These are phyloP conservation scores for Rhinoderma darwinii DNA, from an alignment of 2,113 vertebrate genomes.

Conservation along the genomic window DNA sequence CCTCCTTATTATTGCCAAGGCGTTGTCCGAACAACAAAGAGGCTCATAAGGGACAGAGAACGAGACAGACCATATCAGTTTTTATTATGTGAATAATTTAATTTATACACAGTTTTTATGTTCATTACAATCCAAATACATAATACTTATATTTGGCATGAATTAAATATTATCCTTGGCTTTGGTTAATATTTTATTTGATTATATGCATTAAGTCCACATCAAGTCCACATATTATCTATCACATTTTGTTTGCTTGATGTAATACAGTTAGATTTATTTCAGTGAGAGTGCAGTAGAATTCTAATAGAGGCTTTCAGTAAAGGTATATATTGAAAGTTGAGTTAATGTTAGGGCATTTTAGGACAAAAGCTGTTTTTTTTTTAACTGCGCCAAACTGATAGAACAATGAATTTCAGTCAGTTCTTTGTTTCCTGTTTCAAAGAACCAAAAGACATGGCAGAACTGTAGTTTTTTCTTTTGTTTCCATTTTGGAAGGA, in stretches of 20 bases:
- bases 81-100: background rate
- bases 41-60: too few species aligned
- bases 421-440: too few species aligned
- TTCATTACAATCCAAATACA: slow-evolving; percentile 9
- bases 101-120: background rate
- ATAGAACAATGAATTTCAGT: too few species aligned
- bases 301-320: background rate
- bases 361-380: background rate
- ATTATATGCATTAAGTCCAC: background rate
- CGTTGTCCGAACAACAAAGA: too few species aligned
- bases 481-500: too few species aligned
- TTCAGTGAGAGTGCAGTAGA: background rate
- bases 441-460: too few species aligned
- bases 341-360: background rate
- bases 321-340: background rate
- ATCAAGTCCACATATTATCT: background rate
- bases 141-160: background rate
- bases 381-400: background rate
- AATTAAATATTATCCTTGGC: slow-evolving; percentile 35
- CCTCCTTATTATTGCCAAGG: too few species aligned
- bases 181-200: background rate
- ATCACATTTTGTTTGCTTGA: background rate
- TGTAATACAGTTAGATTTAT: background rate
- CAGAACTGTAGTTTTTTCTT: too few species aligned
- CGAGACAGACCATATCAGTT: background rate